Base-by-base conservation (phyloP, 2,888 invertebrate genomes). In the Caenorhabditis plicata region DNA sequence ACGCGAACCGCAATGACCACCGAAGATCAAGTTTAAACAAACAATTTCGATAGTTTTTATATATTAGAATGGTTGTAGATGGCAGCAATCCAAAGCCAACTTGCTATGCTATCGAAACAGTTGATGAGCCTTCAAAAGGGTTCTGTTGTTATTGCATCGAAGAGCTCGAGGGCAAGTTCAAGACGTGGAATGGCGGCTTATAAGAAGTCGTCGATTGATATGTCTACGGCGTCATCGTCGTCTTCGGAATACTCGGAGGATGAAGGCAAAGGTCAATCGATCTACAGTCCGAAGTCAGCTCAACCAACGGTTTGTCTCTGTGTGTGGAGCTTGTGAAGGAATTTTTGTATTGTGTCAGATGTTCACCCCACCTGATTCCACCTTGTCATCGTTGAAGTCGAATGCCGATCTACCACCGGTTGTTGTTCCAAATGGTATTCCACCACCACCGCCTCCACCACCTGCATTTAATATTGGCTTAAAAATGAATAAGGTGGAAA, bases 61-160 rank as follows among this genome's bases (percentile, higher is more conserved):
- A 36, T 15, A 36, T 8, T 36, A 19, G 36, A 19, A 36, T 8
- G n/a, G 7, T 36, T 36, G 7, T 15, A 45, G 26, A 45, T 42
- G 42, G 20, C 27, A 29, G 42, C 31, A 2, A 42, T 42, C n/a
- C 42, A 42, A 42, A n/a, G 9, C 7, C 54, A 61, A 22, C 33
- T 61, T 33, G 61, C 61, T 13, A 55, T 61, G 54, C 43, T 61
- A 11, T 61, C 61, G 15, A 54, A 53, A 39, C 61, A 61, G 20
- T 32, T 61, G 32, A 42, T 48, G 47, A 44, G 15, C 27, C 41
- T 61, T 17, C 61, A 61, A 36, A 53, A 54, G 36, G 17, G 25
- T 1, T 29, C 36, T 13, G 20, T 33, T 8, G 2, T 44, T 5
- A 31, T 20, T 2, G 19, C 31, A 2, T 31, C n/a, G 17, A 33